Base-by-base conservation (phyloP, 2,113 vertebrate genomes). In the Leiothrix lutea region DNA sequence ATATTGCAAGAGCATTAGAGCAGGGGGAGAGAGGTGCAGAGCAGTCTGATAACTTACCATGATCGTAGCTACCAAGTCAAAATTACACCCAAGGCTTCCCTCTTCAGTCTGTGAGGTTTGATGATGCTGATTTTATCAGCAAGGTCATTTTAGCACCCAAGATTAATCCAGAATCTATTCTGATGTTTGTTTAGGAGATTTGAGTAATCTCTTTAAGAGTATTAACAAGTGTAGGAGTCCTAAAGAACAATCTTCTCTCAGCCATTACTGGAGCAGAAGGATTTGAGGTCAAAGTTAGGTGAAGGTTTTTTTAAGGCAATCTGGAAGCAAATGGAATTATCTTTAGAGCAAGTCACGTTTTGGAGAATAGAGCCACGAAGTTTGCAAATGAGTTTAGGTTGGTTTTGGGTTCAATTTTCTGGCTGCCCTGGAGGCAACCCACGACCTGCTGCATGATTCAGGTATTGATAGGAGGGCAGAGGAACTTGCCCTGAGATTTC, bases 151-250 rank as follows among this genome's bases (percentile, higher is more conserved):
- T 80, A 86, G 51, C 81, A 79, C 64, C 75, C 50, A 28, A 23
- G 23, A 33, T 90, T 95, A 94, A 94, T 93, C 90, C 57, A 60
- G 93, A 92, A 88, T 51, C 92, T 95, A 90, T 79, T 78, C 82
- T 71, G 79, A 86, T 95, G 38, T 83, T 97, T 95, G 82, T 92
- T 95, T 90, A 95, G 88, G 53, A 84, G 96, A 96, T 96, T 84
- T 86, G 48, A 81, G 40, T 96, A 96, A 97, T 96, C 96, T 96
- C 93, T 95, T 95, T 94, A 95, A 88, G 91, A 67, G 95, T 95
- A 95, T 97, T 94, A 97, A 88, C 79, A 71, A 86, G 80, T 65
- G 62, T 48, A 91, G 42, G 40, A 86, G 71, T 81, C 61, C 73
- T 80, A 92, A 86, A 54, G 95, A 93, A 12, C 69, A 86, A 66